Evolutionary conservation across 2,888 invertebrate species (phyloP).

Genomic region (Drosophila nigricruria): DNA sequence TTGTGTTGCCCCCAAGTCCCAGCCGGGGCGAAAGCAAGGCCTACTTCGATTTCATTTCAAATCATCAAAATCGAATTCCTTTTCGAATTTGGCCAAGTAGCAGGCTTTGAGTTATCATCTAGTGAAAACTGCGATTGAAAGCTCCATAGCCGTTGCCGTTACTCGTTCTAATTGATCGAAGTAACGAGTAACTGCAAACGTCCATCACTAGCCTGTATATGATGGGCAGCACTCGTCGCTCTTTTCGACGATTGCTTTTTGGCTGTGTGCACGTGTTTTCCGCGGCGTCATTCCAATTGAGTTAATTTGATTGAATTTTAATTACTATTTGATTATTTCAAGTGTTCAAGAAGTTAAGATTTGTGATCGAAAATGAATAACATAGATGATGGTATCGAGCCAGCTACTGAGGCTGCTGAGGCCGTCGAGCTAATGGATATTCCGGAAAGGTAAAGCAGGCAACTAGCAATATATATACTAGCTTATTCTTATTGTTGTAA

Average conservation of each 20-base stretch:
- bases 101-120: not conserved
- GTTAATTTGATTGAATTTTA: not conserved
- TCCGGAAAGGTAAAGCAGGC: not conserved
- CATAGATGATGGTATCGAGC: accelerated
- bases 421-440: accelerated
- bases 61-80: not conserved
- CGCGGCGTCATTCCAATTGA: accelerated
- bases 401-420: not conserved
- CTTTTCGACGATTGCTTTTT: not conserved
- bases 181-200: not conserved
- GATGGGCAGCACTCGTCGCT: not conserved
- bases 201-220: not conserved
- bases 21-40: not conserved
- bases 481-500: too few relatives aligned
- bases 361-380: not conserved
- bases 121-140: not conserved
- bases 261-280: accelerated
- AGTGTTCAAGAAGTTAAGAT: not conserved
- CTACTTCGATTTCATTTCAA: constrained; percentile 10
- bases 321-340: not conserved
- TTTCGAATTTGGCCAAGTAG: not conserved
- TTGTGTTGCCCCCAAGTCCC: not conserved
- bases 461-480: not conserved
- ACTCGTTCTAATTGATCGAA: not conserved
- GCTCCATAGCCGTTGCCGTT: not conserved